Evolutionary conservation across 2,797 vertebrate genomes (phyloP).

Genomic region (Amazona finschi): DNA sequence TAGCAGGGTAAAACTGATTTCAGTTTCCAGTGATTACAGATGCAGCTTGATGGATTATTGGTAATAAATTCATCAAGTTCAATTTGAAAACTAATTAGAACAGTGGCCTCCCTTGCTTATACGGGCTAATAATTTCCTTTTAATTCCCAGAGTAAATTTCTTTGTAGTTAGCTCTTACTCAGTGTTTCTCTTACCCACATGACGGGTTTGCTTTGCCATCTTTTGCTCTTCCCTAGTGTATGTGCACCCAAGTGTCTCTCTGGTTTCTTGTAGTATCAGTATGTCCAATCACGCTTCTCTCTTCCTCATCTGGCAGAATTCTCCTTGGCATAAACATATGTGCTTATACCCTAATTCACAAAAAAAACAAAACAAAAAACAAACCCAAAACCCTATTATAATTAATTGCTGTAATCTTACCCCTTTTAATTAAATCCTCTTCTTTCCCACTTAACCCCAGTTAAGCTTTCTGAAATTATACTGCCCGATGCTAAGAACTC

Average conservation of each 20-base stretch:
- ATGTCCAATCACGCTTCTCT: background rate
- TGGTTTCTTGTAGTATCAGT: background rate
- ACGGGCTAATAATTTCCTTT: background rate
- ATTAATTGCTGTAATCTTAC: background rate
- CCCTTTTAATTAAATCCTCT: background rate
- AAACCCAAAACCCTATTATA: background rate
- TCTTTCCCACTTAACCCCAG: background rate
- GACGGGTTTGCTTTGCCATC: background rate
- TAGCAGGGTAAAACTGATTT: background rate
- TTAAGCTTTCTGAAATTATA: slow-evolving; percentile 11
- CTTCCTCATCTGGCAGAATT: background rate
- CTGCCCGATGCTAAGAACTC: background rate
- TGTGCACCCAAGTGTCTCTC: background rate
- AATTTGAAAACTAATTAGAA: background rate
- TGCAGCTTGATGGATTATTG: background rate
- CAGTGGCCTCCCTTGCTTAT: background rate
- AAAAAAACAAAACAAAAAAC: background rate
- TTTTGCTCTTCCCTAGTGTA: background rate
- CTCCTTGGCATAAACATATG: background rate
- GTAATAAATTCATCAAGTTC: background rate
- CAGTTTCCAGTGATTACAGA: background rate
- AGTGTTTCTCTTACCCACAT: background rate
- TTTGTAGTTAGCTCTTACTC: background rate
- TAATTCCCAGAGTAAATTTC: background rate
- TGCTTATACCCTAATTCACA: background rate